A percentile compares a stretch with the other conserved stretches of the same genome.
phyloP scores from a whole-genome alignment of 2,888 invertebrate genomes.

The Lochmaea capreae region DNA sequence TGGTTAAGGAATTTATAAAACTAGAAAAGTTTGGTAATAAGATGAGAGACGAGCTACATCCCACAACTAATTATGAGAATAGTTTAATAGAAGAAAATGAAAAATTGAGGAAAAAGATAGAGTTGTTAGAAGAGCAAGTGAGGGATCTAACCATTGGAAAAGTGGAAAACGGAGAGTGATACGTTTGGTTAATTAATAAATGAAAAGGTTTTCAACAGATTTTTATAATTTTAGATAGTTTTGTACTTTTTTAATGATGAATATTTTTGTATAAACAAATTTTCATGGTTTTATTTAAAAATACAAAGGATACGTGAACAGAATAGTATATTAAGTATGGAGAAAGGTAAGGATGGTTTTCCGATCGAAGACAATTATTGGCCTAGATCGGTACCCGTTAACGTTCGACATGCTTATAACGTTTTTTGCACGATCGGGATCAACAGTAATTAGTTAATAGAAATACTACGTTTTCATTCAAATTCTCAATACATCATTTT shows the following conservation, averaged over 20 bases:
- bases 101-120: slow-evolving; percentile 67
- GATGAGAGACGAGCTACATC: slow-evolving; percentile 55
- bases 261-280: neutral
- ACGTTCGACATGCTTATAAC: no score
- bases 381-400: no score
- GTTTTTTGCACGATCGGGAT: no score
- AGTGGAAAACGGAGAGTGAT: neutral
- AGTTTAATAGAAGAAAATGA: slow-evolving; percentile 68
- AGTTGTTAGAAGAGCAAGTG: slow-evolving; percentile 62
- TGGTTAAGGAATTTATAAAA: slow-evolving; percentile 60
- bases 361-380: no score
- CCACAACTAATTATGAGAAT: slow-evolving; percentile 61
- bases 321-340: no score
- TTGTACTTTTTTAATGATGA: neutral
- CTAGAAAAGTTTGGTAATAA: slow-evolving; percentile 54
- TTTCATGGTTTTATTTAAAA: neutral
- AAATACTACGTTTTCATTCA: no score
- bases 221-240: neutral
- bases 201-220: neutral
- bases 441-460: no score
- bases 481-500: no score
- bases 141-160: slow-evolving; percentile 14
- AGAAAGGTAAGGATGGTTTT: no score
- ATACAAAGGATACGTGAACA: no score
- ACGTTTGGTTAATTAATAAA: neutral